A percentile compares a stretch with the other conserved stretches of the same genome.
These are phyloP conservation scores for Hylaeus volcanicus DNA, from an alignment of 1,140 invertebrate genomes.

Conservation along the genomic window DNA sequence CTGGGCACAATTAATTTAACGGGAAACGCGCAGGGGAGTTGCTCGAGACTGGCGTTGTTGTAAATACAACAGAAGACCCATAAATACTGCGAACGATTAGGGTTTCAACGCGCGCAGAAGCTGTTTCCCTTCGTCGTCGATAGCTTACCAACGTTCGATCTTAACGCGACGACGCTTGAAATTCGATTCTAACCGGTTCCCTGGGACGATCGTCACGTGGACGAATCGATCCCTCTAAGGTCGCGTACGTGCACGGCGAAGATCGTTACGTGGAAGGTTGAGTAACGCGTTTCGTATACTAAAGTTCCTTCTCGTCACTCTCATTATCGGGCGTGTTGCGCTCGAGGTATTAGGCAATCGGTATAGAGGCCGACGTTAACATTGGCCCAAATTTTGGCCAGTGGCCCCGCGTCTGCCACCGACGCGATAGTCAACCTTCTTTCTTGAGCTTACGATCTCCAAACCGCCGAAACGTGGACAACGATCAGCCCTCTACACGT, in stretches of 20 bases:
- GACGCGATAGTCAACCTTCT: constrained; percentile 23
- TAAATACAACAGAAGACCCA: neutral
- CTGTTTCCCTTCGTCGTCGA: neutral
- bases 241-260: neutral
- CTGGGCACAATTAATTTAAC: neutral
- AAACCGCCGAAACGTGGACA: neutral
- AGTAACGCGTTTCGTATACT: constrained; percentile 36
- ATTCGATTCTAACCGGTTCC: constrained; percentile 1
- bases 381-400: constrained; percentile 78
- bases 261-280: constrained; percentile 37
- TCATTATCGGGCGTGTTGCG: constrained; percentile 21
- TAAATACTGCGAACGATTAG: neutral
- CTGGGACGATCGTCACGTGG: neutral
- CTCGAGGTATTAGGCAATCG: constrained; percentile 68
- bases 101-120: neutral
- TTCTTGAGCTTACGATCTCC: constrained; percentile 14
- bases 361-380: constrained; percentile 63
- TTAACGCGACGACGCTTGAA: too few species aligned
- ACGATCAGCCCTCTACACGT: too few species aligned
- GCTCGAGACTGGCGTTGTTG: neutral
- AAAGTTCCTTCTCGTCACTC: constrained; percentile 30
- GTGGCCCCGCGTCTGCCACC: constrained; percentile 60
- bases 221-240: constrained; percentile 28
- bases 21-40: neutral
- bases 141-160: neutral